These are phyloP conservation scores for Rhinatrema bivittatum DNA, from an alignment of 2,797 vertebrate genomes.

Conservation along the genomic window DNA sequence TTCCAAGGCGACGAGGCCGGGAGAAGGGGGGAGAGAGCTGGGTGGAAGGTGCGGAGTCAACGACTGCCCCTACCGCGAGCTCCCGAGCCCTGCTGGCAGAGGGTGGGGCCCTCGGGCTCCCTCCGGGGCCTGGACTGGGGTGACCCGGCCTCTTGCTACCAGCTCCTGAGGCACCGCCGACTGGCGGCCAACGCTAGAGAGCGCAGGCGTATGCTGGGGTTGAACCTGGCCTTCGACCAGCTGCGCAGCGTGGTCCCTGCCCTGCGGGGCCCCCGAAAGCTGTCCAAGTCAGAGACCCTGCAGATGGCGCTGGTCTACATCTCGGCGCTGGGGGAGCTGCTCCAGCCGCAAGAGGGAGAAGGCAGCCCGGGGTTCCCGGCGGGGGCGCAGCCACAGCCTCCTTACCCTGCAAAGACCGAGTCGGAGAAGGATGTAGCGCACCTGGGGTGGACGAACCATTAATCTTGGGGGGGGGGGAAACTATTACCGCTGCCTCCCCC, in stretches of 20 bases:
- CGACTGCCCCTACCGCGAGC: background rate
- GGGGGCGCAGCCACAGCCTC: background rate
- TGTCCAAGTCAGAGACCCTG: slow-evolving; percentile 70
- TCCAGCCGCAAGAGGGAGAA: slow-evolving; percentile 14
- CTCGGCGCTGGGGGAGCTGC: slow-evolving; percentile 56
- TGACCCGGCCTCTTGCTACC: too few relatives aligned
- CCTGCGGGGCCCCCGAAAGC: slow-evolving; percentile 57
- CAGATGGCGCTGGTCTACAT: slow-evolving; percentile 76
- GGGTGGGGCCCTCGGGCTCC: too few relatives aligned
- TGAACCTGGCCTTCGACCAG: slow-evolving; percentile 70
- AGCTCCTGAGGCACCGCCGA: slow-evolving; percentile 50
- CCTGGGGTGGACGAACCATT: too few relatives aligned
- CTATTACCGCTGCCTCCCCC: too few relatives aligned
- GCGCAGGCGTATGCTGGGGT: slow-evolving; percentile 63
- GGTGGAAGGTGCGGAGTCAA: background rate
- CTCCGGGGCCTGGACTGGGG: too few relatives aligned
- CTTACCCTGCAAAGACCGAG: too few relatives aligned
- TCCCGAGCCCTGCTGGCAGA: background rate
- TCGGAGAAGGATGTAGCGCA: too few relatives aligned
- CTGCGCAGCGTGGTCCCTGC: slow-evolving; percentile 69
- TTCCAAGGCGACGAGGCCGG: too few relatives aligned
- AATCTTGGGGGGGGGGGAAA: too few relatives aligned
- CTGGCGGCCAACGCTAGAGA: slow-evolving; percentile 70
- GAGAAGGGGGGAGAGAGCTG: too few relatives aligned
- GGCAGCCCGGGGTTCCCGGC: too few relatives aligned